Evolutionary conservation across 2,797 vertebrate species (phyloP), one percentile per base, ranked within the genome.

Genomic region (Macrochelys suwanniensis): DNA sequence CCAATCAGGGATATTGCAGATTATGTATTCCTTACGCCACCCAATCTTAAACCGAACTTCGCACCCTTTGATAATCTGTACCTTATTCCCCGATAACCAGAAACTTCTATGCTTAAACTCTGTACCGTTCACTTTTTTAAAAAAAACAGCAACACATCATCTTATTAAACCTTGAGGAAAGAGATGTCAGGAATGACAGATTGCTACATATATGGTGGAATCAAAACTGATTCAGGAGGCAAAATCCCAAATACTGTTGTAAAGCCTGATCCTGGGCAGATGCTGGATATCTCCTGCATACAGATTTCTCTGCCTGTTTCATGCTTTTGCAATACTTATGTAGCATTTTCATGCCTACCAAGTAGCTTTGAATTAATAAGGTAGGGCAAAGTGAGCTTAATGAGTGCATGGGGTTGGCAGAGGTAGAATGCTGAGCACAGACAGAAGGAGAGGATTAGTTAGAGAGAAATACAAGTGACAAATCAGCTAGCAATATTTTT

Each of bases 241-340:
- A 82, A 28, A 37, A 51, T 31, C 54, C 17, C 11, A 80, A 3
- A 68, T 11, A 15, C 53, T 68, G 49, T 57, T 49, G 23, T 68
- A 57, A 83, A 85, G 16, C 45, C 31, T 81, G 42, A 15, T 2
- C 80, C 10, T 87, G 81, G 78, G 56, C 12, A 54, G n/a, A 77
- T 54, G 33, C 37, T 61, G 51, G 42, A 47, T 0, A 0, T 0
- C 6, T 87, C 10, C 57, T 83, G 10, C 56, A 45, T 65, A 33
- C 16, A 49, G 13, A 31, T 13, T 7, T 77, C 74, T 77, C 26
- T 49, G 45, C 13, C 7, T 49, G 13, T 77, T 26, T 71, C 45
- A 77, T 77, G 26, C 45, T 47, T 77, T 77, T 31, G 12, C 74
- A 77, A 17, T 47, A 31, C 26, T 7, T 47, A 13, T 28, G 11